Percentiles rank a stretch among this genome's conserved stretches.
phyloP scores from a whole-genome alignment of 1,140 invertebrate genomes.

The Phenacoccus solenopsis region DNA sequence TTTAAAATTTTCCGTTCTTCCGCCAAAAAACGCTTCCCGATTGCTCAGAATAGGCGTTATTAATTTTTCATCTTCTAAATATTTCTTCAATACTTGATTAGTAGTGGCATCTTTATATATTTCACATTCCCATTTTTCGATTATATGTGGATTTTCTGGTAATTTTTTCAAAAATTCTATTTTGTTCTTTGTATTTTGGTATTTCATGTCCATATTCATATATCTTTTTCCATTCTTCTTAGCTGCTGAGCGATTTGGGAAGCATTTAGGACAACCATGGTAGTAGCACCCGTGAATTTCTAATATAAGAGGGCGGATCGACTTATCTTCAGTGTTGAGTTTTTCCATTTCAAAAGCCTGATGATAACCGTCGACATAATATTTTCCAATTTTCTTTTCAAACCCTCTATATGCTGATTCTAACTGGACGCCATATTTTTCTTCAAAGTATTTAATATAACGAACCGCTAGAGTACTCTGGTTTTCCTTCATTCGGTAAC shows the following conservation, averaged over 20 bases:
- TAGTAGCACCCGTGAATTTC: slow-evolving; percentile 23
- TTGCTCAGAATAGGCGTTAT: neutral
- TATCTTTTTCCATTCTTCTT: no score
- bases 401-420: neutral
- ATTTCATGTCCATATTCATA: neutral
- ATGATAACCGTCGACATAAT: neutral
- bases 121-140: neutral
- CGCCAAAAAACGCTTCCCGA: neutral
- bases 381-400: neutral
- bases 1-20: neutral
- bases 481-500: slow-evolving; percentile 12
- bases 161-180: neutral
- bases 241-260: neutral
- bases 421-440: neutral
- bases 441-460: slow-evolving; percentile 16
- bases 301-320: neutral
- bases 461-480: slow-evolving; percentile 8
- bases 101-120: neutral
- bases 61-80: neutral
- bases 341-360: neutral
- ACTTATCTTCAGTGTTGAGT: neutral
- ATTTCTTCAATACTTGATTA: neutral
- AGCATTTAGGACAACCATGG: slow-evolving; percentile 18
- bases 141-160: neutral
- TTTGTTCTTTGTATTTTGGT: neutral